Percentiles rank a stretch among this genome's conserved stretches.
Evolutionary conservation across 2,888 invertebrate species (phyloP).

Genomic region (Dasypolia templi): DNA sequence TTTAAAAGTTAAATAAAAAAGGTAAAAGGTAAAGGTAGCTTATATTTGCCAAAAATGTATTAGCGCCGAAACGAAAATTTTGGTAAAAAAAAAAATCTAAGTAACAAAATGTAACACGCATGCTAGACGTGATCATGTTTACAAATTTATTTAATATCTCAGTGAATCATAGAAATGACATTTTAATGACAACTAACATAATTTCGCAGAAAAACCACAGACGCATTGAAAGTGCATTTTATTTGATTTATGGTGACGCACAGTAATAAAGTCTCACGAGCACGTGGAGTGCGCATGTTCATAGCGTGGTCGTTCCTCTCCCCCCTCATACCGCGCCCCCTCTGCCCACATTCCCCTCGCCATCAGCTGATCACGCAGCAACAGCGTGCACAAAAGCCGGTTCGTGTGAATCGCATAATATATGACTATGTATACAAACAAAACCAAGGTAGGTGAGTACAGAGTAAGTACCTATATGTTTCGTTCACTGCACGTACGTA

Average conservation of each 20-base stretch:
- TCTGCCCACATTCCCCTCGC: conserved; percentile 57
- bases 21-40: too few species aligned
- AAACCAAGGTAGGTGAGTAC: conserved; percentile 42
- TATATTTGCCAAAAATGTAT: too few species aligned
- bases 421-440: conserved; percentile 47
- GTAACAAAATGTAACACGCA: neutral
- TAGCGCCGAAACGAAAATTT: too few species aligned
- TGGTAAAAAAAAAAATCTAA: too few species aligned
- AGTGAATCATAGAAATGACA: conserved; percentile 21
- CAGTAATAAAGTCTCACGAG: conserved; percentile 79
- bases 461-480: conserved; percentile 6
- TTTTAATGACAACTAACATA: neutral
- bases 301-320: conserved; percentile 73
- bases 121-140: conserved; percentile 15
- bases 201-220: conserved; percentile 20
- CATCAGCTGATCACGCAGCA: conserved; percentile 79
- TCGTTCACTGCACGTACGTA: conserved; percentile 30
- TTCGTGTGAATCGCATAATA: conserved; percentile 64
- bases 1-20: too few species aligned
- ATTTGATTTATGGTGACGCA: conserved; percentile 45
- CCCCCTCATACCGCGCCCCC: conserved; percentile 60
- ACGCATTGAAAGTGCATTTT: neutral
- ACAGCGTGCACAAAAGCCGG: conserved; percentile 80
- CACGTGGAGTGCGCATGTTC: conserved; percentile 87
- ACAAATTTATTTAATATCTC: conserved; percentile 1